Evolutionary conservation across 2,113 vertebrate species (phyloP).

Genomic region (Sceloporus tristichus): DNA sequence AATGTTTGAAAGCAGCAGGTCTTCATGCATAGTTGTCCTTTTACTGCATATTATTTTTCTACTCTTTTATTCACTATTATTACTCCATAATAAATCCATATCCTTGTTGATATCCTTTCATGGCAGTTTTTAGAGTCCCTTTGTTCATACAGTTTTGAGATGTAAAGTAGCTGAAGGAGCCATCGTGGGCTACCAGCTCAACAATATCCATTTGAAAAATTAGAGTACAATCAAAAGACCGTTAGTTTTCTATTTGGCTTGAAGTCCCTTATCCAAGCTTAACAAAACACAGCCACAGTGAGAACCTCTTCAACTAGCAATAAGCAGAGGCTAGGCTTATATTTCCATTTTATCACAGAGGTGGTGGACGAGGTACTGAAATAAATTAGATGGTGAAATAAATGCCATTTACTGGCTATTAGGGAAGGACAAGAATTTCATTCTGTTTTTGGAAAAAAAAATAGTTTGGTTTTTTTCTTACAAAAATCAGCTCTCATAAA

Average conservation of each 20-base stretch:
- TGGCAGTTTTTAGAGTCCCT: not conserved
- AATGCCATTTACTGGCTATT: not conserved
- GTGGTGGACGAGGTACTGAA: not conserved
- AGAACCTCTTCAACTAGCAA: not conserved
- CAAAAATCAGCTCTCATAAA: too few relatives aligned
- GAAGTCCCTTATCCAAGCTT: not conserved
- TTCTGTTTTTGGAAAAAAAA: too few relatives aligned
- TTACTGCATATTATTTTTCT: slow-evolving; percentile 30
- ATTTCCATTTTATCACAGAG: slow-evolving; percentile 21
- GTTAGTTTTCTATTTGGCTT: slow-evolving; percentile 23
- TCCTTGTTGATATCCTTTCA: slow-evolving; percentile 10
- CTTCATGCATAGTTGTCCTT: slow-evolving; percentile 10
- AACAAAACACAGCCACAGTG: not conserved
- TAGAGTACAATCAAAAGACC: slow-evolving; percentile 1
- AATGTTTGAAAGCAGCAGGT: not conserved
- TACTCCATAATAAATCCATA: not conserved
- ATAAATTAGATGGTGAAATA: not conserved
- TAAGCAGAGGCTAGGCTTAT: not conserved
- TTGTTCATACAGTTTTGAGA: not conserved
- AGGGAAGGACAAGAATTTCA: too few relatives aligned
- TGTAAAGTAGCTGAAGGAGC: slow-evolving; percentile 2
- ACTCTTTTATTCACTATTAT: not conserved
- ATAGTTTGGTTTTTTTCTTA: too few relatives aligned
- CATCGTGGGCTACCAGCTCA: slow-evolving; percentile 3
- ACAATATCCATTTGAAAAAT: slow-evolving; percentile 21